Conservation (phyloP, 2,888 invertebrate species). For the Drosophila hamatofila region DNA sequence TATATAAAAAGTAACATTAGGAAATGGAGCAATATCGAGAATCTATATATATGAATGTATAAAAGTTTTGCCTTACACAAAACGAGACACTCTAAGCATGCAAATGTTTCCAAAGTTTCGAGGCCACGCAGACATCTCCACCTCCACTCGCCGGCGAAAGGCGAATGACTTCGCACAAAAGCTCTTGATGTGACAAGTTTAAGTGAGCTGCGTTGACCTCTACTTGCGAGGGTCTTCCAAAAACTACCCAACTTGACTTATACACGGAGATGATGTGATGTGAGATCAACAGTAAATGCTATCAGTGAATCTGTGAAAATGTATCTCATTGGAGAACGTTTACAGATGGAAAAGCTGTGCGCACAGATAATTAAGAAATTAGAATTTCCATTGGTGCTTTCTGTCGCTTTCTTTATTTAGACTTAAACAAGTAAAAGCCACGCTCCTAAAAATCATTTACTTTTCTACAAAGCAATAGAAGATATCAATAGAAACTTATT, state of each 20-base stretch:
- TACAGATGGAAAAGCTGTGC: not conserved
- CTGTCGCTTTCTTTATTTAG: too few species aligned
- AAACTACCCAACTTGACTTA: not conserved
- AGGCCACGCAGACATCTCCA: constrained; percentile 1
- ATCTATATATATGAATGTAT: constrained; percentile 35
- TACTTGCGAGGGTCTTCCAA: constrained; percentile 5
- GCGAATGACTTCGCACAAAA: constrained; percentile 16
- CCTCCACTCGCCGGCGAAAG: constrained; percentile 1
- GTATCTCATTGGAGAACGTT: not conserved
- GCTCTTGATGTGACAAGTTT: constrained; percentile 38
- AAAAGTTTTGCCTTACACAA: not conserved
- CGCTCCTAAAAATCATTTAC: too few species aligned
- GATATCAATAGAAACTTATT: too few species aligned
- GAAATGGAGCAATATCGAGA: constrained; percentile 11
- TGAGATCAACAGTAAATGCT: not conserved
- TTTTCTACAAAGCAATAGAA: too few species aligned
- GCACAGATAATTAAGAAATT: not conserved
- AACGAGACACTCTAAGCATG: not conserved
- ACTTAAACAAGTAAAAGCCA: too few species aligned
- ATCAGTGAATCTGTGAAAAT: too few species aligned
- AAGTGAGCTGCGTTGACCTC: constrained; percentile 70
- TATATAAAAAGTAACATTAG: not conserved
- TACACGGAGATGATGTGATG: not conserved
- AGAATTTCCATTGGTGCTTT: not conserved
- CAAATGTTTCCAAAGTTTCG: constrained; percentile 3